These are phyloP conservation scores for Apaloderma vittatum DNA, from an alignment of 2,113 vertebrate species.

Conservation along the genomic window DNA sequence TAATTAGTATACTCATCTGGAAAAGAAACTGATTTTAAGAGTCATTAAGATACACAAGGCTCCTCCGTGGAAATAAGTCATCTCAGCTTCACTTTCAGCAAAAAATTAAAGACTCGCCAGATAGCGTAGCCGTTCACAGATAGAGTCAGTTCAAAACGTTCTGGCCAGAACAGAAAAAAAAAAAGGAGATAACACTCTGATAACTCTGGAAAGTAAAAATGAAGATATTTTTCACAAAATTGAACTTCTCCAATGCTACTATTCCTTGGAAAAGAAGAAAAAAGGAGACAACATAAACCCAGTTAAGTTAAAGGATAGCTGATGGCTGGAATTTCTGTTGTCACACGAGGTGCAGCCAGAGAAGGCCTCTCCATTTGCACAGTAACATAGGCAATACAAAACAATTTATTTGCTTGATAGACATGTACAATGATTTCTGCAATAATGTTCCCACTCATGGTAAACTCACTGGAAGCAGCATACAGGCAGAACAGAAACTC, in stretches of 20 bases:
- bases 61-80: background rate
- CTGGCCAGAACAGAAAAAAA: background rate
- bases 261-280: background rate
- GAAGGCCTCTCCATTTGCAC: background rate
- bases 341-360: background rate
- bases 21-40: background rate
- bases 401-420: background rate
- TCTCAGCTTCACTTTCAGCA: background rate
- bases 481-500: background rate
- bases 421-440: background rate
- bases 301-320: background rate
- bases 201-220: background rate
- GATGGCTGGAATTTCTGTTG: background rate
- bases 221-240: background rate
- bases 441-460: background rate
- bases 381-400: background rate
- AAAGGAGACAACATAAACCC: background rate
- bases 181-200: background rate
- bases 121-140: background rate
- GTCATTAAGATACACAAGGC: background rate
- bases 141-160: background rate
- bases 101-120: background rate
- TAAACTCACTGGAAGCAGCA: background rate
- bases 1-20: background rate
- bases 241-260: background rate